Evolutionary conservation across 2,113 vertebrate genomes (phyloP), one percentile per base, ranked within the genome.

Genomic region (Rhinolophus sinicus): DNA sequence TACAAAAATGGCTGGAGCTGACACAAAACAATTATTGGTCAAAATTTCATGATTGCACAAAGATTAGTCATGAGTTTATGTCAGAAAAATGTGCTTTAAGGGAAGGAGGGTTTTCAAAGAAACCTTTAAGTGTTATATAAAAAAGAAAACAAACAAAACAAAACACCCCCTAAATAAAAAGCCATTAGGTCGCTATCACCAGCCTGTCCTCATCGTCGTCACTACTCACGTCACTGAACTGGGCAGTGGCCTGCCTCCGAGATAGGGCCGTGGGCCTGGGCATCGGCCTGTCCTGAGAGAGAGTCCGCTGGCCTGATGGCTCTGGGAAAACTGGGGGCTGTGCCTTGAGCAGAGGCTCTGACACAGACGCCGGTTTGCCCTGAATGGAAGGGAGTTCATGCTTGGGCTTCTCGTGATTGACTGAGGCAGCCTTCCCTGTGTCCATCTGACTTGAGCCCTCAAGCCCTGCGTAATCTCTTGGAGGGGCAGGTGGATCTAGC

Each of bases 1-100:
- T 99, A 99, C 99, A 99, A 99, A 99, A 99, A 98, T 98, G 99
- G 98, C 98, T 98, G 99, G 98, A 99, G 98, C 98, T 98, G 99
- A 99, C 99, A 99, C 98, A 98, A 98, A 99, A 98, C 98, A 98
- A 98, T 99, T 99, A 99, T 99, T 99, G 99, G 99, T 99, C 99
- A 98, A 99, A 98, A 98, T 98, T 99, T 99, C 98, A 99, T 99
- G 99, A 99, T 99, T 99, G 99, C 99, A 99, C 99, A 62, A 99
- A 99, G 98, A 99, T 99, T 98, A 98, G 99, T 99, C 98, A 98
- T 99, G 99, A 99, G 96, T 99, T 98, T 98, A 99, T 98, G 98
- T 99, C 99, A 99, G 99, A 99, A 99, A 99, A 99, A 99, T 99
- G 99, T 99, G 99, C 99, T 99, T 99, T 99, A 98, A 99, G 98